These are phyloP conservation scores for Coluber constrictor DNA, from an alignment of 2,797 vertebrate species.

Conservation along the genomic window DNA sequence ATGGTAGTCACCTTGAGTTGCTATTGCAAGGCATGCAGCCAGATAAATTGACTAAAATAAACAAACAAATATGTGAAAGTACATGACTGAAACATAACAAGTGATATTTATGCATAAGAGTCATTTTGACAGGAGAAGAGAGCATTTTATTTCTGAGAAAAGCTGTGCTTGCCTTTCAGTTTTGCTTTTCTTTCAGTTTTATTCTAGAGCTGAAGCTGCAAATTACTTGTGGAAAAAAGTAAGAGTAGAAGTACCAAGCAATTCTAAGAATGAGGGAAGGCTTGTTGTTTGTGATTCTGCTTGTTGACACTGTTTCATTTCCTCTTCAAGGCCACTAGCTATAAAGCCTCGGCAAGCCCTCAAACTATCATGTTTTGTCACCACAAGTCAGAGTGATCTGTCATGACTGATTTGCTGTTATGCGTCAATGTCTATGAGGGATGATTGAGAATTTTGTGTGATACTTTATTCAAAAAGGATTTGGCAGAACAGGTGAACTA, in stretches of 20 bases:
- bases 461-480: neutral
- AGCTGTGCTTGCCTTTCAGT: neutral
- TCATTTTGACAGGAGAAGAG: neutral
- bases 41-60: neutral
- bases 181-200: neutral
- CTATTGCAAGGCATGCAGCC: neutral
- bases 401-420: constrained; percentile 14
- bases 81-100: neutral
- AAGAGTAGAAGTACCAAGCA: constrained; percentile 4
- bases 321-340: constrained; percentile 35
- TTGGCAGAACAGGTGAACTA: neutral
- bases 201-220: neutral
- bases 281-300: constrained; percentile 1
- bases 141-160: neutral
- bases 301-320: constrained; percentile 42
- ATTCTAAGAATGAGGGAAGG: neutral
- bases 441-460: neutral
- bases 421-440: neutral
- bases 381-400: constrained; percentile 19
- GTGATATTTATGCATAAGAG: neutral
- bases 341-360: constrained; percentile 24
- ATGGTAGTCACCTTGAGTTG: neutral
- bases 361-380: neutral
- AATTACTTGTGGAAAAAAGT: constrained; percentile 8
- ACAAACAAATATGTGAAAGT: neutral